Conservation (phyloP, 2,797 vertebrate genomes). For the Thamnophis elegans region DNA sequence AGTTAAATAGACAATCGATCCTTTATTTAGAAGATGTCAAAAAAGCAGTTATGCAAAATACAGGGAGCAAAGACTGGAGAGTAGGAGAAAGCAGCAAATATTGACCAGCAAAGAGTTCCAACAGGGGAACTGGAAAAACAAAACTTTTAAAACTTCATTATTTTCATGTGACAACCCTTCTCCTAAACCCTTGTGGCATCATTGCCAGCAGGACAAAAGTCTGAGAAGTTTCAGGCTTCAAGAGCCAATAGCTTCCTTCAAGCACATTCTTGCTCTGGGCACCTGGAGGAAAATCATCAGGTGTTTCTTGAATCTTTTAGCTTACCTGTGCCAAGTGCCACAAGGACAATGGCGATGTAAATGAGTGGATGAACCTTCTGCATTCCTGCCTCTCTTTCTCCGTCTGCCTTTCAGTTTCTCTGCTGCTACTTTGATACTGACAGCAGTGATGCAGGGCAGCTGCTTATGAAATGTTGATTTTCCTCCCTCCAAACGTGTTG, state of each 20-base stretch:
- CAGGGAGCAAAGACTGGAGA: background rate
- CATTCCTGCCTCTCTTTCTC: background rate
- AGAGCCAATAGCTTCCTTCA: background rate
- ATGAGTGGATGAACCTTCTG: background rate
- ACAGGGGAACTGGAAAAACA: background rate
- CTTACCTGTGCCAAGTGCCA: constrained; percentile 18
- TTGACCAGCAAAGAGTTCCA: background rate
- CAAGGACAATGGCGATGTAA: background rate
- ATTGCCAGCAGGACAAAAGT: background rate
- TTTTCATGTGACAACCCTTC: background rate
- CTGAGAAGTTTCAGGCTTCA: background rate
- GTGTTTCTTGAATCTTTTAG: background rate
- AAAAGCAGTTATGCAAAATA: background rate
- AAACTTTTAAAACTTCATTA: background rate
- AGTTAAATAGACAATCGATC: background rate
- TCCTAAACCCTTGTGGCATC: background rate
- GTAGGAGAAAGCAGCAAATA: background rate
- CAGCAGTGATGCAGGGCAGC: background rate
- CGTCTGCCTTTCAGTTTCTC: background rate
- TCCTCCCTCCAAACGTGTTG: background rate
- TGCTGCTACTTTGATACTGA: background rate
- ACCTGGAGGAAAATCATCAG: too few species aligned
- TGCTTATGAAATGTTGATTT: background rate
- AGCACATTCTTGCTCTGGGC: too few species aligned
- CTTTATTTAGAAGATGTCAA: background rate